A percentile compares a stretch with the other conserved stretches of the same genome.
Conservation (phyloP, 2,888 invertebrate genomes). For the Protophormia terraenovae region DNA sequence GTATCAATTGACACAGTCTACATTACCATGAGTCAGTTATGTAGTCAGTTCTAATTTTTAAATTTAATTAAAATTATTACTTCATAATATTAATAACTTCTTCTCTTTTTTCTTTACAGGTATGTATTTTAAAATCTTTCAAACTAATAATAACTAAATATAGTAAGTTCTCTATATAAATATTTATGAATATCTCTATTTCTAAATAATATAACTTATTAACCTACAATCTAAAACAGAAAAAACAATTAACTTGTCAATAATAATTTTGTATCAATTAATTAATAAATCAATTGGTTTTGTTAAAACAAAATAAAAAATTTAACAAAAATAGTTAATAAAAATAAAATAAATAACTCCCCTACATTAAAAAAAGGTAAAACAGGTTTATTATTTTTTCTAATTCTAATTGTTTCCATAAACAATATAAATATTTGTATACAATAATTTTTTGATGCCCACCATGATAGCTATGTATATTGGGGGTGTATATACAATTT, state of each 20-base stretch:
- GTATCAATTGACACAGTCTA: not conserved
- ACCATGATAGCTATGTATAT: not conserved
- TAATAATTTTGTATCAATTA: not conserved
- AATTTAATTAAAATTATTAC: too few species aligned
- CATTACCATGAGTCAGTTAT: not conserved
- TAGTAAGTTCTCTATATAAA: not conserved
- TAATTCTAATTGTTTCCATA: not conserved
- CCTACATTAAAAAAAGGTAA: not conserved
- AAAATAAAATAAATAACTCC: slow-evolving; percentile 8
- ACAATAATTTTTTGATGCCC: not conserved
- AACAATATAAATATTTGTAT: not conserved
- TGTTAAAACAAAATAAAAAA: not conserved
- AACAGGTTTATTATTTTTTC: not conserved
- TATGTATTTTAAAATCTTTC: slow-evolving; percentile 25
- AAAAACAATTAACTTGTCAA: slow-evolving; percentile 19
- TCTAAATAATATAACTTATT: not conserved
- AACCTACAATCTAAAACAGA: not conserved
- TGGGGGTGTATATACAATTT: not conserved
- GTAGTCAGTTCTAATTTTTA: too few species aligned
- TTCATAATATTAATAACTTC: not conserved
- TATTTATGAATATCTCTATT: too few species aligned
- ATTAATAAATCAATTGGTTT: slow-evolving; percentile 20
- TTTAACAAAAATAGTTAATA: not conserved
- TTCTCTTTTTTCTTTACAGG: slow-evolving; percentile 53
- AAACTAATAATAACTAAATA: not conserved